These are phyloP conservation scores for Hemichromis elongatus DNA, from an alignment of 2,113 vertebrate species.

Conservation along the genomic window DNA sequence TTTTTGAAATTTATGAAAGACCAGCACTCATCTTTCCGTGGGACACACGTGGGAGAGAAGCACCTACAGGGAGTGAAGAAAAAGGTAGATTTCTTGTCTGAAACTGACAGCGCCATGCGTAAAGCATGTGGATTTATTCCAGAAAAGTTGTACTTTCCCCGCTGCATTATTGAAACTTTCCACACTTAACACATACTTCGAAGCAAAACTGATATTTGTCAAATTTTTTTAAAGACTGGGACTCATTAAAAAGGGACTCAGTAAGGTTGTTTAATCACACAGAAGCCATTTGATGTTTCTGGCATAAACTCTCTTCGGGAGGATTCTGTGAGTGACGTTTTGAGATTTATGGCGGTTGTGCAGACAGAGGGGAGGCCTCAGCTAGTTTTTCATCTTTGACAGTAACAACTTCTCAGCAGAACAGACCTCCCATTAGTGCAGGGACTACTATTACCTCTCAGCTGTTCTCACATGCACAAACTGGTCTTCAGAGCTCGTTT, in stretches of 20 bases:
- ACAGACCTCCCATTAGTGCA: slow-evolving; percentile 19
- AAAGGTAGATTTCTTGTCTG: neutral
- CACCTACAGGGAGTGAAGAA: neutral
- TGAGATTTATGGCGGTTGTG: neutral
- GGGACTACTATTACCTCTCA: slow-evolving; percentile 12
- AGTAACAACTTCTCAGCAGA: slow-evolving; percentile 32
- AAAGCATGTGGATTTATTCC: neutral
- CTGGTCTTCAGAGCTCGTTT: slow-evolving; percentile 10
- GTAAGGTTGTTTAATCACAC: neutral
- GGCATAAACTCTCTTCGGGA: neutral
- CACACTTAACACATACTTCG: neutral
- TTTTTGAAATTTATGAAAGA: slow-evolving; percentile 36
- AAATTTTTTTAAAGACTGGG: neutral
- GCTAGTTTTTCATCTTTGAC: slow-evolving; percentile 44
- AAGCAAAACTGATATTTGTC: neutral
- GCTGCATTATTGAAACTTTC: neutral
- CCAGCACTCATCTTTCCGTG: slow-evolving; percentile 2
- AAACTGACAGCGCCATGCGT: neutral
- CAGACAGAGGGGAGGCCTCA: slow-evolving; percentile 4
- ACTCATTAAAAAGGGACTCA: neutral
- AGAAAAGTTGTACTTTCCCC: neutral
- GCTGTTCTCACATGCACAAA: slow-evolving; percentile 10
- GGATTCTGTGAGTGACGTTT: slow-evolving; percentile 11
- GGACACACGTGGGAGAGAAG: slow-evolving; percentile 8
- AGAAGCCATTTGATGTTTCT: neutral